Evolutionary conservation across 1,140 invertebrate species (phyloP).

Genomic region (Lasaia peninsularis): DNA sequence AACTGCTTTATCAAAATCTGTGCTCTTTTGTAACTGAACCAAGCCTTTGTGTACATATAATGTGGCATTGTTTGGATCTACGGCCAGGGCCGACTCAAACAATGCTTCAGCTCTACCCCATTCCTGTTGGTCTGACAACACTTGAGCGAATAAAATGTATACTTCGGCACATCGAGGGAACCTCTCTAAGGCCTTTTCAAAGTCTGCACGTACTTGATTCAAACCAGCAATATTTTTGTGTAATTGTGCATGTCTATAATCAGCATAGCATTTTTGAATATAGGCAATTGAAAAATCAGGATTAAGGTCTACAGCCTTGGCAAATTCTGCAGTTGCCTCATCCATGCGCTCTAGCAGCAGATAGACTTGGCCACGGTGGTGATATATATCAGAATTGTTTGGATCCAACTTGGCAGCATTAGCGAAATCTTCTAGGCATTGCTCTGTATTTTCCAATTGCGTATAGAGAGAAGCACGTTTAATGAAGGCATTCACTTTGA

Average conservation of each 20-base stretch:
- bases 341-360: conserved; percentile 88
- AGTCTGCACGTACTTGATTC: conserved; percentile 80
- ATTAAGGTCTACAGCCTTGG: conserved; percentile 88
- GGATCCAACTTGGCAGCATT: conserved; percentile 86
- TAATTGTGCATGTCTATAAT: conserved; percentile 86
- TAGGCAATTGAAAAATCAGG: conserved; percentile 89
- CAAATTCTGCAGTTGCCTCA: conserved; percentile 89
- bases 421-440: conserved; percentile 88
- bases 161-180: conserved; percentile 92
- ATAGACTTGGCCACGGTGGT: conserved; percentile 86
- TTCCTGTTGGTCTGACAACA: conserved; percentile 89
- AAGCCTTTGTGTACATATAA: conserved; percentile 92
- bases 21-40: conserved; percentile 88
- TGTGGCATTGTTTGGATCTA: conserved; percentile 91
- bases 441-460: conserved; percentile 85
- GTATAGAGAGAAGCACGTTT: conserved; percentile 91
- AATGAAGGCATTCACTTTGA: conserved; percentile 92
- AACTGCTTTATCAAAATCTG: conserved; percentile 88
- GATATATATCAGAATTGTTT: conserved; percentile 90
- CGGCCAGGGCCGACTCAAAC: conserved; percentile 88
- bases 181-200: conserved; percentile 85
- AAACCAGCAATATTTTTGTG: conserved; percentile 75
- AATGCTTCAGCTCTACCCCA: conserved; percentile 89
- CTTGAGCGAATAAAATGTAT: conserved; percentile 89
- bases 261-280: conserved; percentile 92